Evolutionary conservation across 2,888 invertebrate genomes (phyloP).

Genomic region (Lasioglossum figueresi): DNA sequence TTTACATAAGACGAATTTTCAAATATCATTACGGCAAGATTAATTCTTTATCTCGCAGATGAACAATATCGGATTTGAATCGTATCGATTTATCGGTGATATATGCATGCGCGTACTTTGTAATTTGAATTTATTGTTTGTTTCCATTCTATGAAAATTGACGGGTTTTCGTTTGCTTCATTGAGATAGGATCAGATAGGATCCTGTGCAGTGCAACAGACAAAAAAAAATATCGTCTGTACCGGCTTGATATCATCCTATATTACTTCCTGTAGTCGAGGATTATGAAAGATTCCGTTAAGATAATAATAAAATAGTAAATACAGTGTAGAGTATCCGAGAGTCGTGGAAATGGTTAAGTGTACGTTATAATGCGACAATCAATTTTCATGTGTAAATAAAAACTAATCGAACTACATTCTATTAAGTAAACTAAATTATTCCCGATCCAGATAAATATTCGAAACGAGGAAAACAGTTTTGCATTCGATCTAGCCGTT

Average conservation of each 20-base stretch:
- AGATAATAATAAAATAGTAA: conserved; percentile 61
- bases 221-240: conserved; percentile 7
- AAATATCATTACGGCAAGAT: neutral
- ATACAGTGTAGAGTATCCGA: conserved; percentile 38
- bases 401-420: conserved; percentile 12
- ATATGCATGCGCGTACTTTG: neutral
- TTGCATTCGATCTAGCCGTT: conserved; percentile 43
- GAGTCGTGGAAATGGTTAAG: conserved; percentile 38
- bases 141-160: neutral
- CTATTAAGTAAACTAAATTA: conserved; percentile 34
- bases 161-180: neutral
- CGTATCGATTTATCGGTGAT: neutral
- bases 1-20: conserved; percentile 36
- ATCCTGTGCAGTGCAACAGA: neutral
- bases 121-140: neutral
- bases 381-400: conserved; percentile 32
- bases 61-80: neutral
- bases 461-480: conserved; percentile 16
- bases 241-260: conserved; percentile 34
- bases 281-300: conserved; percentile 50
- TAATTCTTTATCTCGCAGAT: neutral
- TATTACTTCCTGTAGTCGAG: conserved; percentile 38
- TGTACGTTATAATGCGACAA: conserved; percentile 41
- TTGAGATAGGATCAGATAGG: neutral
- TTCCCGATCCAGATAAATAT: conserved; percentile 27